Evolutionary conservation across 1,140 invertebrate genomes (phyloP).

Genomic region (Apis laboriosa): DNA sequence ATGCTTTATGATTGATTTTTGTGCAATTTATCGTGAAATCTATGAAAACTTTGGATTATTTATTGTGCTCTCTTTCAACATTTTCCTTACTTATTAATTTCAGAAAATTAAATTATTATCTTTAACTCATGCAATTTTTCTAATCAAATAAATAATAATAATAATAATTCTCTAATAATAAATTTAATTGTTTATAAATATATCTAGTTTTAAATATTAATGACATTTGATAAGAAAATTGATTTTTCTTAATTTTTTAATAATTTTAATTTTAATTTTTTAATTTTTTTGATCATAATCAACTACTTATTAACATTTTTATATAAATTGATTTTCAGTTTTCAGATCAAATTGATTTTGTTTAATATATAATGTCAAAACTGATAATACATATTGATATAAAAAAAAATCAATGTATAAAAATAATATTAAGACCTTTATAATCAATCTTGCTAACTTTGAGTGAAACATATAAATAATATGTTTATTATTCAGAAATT

Average conservation of each 20-base stretch:
- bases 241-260: not conserved
- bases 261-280: too few species aligned
- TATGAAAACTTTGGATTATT: slow-evolving; percentile 28
- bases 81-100: not conserved
- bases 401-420: not conserved
- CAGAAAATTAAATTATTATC: not conserved
- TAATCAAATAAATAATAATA: not conserved
- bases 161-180: not conserved
- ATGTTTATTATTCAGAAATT: not conserved
- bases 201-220: not conserved
- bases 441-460: too few species aligned
- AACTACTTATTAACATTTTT: too few species aligned
- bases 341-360: too few species aligned
- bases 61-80: not conserved
- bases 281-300: too few species aligned
- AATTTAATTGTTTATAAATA: not conserved
- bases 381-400: not conserved
- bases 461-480: not conserved
- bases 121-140: not conserved
- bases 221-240: not conserved
- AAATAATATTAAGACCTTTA: not conserved
- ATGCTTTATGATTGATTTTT: slow-evolving; percentile 40
- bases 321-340: too few species aligned
- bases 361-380: too few species aligned
- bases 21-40: slow-evolving; percentile 34